phyloP scores from a whole-genome alignment of 2,113 vertebrate species.

The Barbus barbus region DNA sequence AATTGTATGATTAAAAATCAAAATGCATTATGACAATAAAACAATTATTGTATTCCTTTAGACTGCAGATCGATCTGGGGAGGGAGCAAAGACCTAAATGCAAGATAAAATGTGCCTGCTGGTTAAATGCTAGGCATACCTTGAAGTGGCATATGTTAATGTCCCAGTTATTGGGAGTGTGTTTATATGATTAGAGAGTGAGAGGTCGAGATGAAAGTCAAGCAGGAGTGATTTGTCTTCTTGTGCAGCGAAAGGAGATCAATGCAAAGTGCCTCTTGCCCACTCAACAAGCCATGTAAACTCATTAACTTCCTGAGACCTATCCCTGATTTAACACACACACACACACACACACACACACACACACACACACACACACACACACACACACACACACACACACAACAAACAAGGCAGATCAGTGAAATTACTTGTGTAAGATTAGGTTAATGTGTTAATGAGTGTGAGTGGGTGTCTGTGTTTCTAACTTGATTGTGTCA shows the following conservation, averaged over 20 bases:
- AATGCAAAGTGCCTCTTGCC: conserved; percentile 78
- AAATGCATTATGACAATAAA: not conserved
- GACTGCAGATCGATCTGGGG: not conserved
- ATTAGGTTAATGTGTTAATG: conserved; percentile 48
- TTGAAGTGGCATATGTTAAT: conserved; percentile 76
- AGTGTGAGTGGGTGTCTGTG: conserved; percentile 32
- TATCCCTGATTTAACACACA: conserved; percentile 71
- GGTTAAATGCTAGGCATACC: conserved; percentile 6
- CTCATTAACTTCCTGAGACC: conserved; percentile 65
- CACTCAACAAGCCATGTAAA: conserved; percentile 75
- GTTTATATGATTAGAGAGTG: conserved; percentile 71
- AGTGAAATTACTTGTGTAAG: conserved; percentile 11
- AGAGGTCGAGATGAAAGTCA: conserved; percentile 63
- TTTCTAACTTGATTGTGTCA: conserved; percentile 42
- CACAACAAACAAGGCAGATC: conserved; percentile 16
- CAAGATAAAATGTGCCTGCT: not conserved
- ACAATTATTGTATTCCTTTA: not conserved
- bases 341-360: conserved; percentile 63
- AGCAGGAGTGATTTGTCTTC: conserved; percentile 64
- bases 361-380: conserved; percentile 64
- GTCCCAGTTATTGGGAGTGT: conserved; percentile 72
- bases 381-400: conserved; percentile 64
- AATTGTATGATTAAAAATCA: not conserved
- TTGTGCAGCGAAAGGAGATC: conserved; percentile 69
- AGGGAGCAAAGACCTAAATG: not conserved